Base-by-base conservation (phyloP, 2,797 vertebrate species). In the Menidia menidia region DNA sequence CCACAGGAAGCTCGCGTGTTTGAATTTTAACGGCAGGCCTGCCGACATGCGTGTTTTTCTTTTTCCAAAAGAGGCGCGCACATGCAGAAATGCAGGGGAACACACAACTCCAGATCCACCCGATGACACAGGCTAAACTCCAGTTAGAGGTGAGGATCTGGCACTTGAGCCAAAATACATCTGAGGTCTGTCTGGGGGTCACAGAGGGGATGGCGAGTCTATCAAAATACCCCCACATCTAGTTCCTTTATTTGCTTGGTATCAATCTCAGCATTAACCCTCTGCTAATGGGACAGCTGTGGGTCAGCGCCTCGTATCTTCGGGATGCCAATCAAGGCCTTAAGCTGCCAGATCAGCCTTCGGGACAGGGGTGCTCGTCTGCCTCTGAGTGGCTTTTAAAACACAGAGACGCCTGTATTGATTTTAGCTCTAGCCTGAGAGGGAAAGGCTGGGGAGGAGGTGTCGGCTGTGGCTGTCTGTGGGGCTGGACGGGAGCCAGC, bases 231-330 rank as follows among this genome's bases (percentile, higher is more conserved):
- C 91, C 91, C 80, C 87, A 87, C 88, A 91, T 86, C 87, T 61
- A 92, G 92, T 94, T 93, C 93, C 94, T 93, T 93, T 94, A 93
- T 93, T 93, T 94, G 94, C 92, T 93, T 90, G 44, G 85, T 89
- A 92, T 93, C 93, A 93, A 94, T 94, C 91, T 93, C 87, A 86
- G 90, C 89, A 94, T 95, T 95, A 94, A 94, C 93, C 91, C 88
- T 65, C 88, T 75, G 82, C 92, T 95, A 94, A 94, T 94, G 92
- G 93, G 92, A 94, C 94, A 95, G 94, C 92, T 94, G 93, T 92
- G 94, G 94, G 94, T 95, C 94, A 94, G 86, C 79, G 91, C 84
- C 86, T 92, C 85, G 56, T 83, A 75, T 88, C 88, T 89, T 88
- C 77, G 51, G 77, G 85, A 87, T 89, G 92, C 92, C 94, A 94